Evolutionary conservation across 2,888 invertebrate genomes (phyloP), one percentile per base, ranked within the genome.

Genomic region (Brachylomia viminalis): DNA sequence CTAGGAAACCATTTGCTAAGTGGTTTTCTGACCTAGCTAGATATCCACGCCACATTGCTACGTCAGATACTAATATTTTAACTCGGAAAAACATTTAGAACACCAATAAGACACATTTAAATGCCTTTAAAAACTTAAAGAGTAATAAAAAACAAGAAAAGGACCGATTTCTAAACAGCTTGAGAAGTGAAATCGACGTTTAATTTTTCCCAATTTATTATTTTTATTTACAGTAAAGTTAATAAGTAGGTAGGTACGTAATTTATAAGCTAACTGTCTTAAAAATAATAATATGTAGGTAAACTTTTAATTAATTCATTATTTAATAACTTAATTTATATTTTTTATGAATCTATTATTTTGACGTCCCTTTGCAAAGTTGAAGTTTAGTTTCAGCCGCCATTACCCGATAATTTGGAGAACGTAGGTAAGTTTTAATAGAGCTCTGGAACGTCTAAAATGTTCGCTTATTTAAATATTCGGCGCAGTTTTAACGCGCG

Each of bases 1-100:
- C 79, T 79, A 77, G 84, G 79, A 86, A 84, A 86, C 56, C 80
- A 88, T 79, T 72, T 76, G 49, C 77, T 86, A 84, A 89, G 84
- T 86, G 81, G 82, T 87, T 81, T 79, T 75, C 80, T 80, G 77
- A 83, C 72, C 71, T 79, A 62, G 56, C 75, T 67, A 38, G 27
- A 23, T 64, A 33, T 33, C n/a, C 54, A 27, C 33, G 23, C 15
- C 30, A 38, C 47, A 80, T 77, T 73, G 45, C 30, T 69, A 66
- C 52, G 66, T 75, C 61, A 49, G 15, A 70, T 59, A 54, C 38
- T 42, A 71, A 75, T 77, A 80, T 75, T 65, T 86, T 72, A 23
- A 74, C 65, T 47, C 15, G 6, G 49, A 73, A 59, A 27, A 27
- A 84, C 58, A 75, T 78, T 78, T 45, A 70, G 30, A 76, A 70